Evolutionary conservation across 2,113 vertebrate genomes (phyloP).

Genomic region (Phylloscopus trochilus): DNA sequence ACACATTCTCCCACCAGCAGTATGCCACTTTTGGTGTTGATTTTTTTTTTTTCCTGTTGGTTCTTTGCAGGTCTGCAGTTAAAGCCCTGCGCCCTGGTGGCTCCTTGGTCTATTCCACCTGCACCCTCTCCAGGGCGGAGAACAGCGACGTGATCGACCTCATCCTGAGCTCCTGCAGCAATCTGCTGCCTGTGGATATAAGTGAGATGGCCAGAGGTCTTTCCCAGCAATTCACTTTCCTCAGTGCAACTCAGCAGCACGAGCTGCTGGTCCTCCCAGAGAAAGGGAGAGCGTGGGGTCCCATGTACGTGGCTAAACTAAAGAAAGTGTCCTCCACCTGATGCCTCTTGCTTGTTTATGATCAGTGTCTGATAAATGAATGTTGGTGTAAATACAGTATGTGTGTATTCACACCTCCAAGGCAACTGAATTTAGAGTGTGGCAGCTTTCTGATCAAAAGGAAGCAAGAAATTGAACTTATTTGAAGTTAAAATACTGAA

Average conservation of each 20-base stretch:
- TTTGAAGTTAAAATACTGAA: not conserved
- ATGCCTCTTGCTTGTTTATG: not conserved
- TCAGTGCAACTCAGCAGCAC: conserved; percentile 57
- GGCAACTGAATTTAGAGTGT: not conserved
- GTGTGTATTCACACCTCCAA: not conserved
- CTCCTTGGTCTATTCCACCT: conserved; percentile 89
- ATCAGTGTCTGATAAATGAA: not conserved
- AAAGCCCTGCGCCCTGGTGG: conserved; percentile 87
- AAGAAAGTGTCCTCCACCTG: conserved; percentile 58
- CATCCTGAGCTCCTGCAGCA: conserved; percentile 74
- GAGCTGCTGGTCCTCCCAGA: conserved; percentile 88
- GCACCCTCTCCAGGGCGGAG: conserved; percentile 89
- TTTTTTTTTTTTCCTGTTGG: not conserved
- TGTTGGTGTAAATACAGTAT: not conserved
- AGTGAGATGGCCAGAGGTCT: conserved; percentile 71
- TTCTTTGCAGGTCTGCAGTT: conserved; percentile 83
- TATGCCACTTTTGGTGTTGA: not conserved
- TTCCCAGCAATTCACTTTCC: conserved; percentile 81
- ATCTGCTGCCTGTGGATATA: conserved; percentile 78
- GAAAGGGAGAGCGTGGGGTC: conserved; percentile 85
- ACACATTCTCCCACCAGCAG: not conserved
- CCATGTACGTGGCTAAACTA: conserved; percentile 91
- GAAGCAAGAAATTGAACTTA: not conserved
- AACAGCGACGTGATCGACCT: conserved; percentile 84
- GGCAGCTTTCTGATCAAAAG: not conserved